Evolutionary conservation across 2,113 vertebrate species (phyloP), one percentile per base, ranked within the genome.

Genomic region (Peromyscus polionotus): DNA sequence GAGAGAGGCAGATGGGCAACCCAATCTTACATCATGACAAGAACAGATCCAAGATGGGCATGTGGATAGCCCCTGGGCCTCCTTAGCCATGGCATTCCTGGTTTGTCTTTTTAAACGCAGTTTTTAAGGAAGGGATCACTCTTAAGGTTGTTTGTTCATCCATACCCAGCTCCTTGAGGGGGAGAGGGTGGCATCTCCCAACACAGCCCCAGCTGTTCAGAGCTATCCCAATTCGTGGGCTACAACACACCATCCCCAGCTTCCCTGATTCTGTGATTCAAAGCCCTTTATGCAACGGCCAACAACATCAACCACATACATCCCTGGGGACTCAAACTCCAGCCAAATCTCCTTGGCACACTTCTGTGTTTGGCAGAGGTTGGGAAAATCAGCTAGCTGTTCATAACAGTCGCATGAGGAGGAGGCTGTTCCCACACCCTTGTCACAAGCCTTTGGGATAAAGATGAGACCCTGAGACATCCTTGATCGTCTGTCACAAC

Each of bases 331-430:
- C 5, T n/a, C 26, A 59, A 67, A 42, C 19, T 54, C 31, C 67
- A 16, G 33, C 39, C 81, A 65, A 45, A 28, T 24, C 88, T 51
- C 81, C 48, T 85, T 16, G 42, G n/a, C 6, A 14, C 0, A 2
- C 20, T 57, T 33, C 54, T 0, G 0, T 3, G 42, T n/a, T 57
- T 87, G 68, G 7, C 57, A 67, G 51, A 89, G 7, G 2, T 0
- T 7, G 51, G 75, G 26, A 42, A 16, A 57, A 14, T 7, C 0
- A 0, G n/a, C 36, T 76, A 48, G 75, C 5, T 77, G 54, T 24
- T 57, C n/a, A 0, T 16, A 5, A 59, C 26, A 3, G 16, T 17
- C 1, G 13, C 4, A 0, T 5, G 13, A 45, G 3, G 8, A 33
- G 2, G 51, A 73, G 54, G 36, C 57, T 1, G 26, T 28, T 33